These are phyloP conservation scores for Brachynemurus nebulosus DNA, from an alignment of 2,888 invertebrate species.

Conservation along the genomic window DNA sequence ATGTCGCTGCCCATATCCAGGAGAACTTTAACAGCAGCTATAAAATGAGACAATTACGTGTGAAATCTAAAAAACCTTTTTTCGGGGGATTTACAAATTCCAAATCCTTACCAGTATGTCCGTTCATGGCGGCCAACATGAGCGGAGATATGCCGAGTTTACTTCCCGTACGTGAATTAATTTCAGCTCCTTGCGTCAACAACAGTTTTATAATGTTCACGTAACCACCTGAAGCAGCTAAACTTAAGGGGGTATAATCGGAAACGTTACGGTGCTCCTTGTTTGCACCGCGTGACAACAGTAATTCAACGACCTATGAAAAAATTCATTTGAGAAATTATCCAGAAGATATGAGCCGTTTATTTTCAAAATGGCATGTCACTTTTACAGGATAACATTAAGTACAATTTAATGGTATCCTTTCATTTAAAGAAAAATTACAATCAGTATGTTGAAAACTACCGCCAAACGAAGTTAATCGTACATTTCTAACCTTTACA, in stretches of 20 bases:
- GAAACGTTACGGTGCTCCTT: conserved; percentile 98
- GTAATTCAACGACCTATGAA: conserved; percentile 66
- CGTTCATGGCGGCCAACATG: conserved; percentile 99
- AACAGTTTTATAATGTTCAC: conserved; percentile 95
- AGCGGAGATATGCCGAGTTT: conserved; percentile 97
- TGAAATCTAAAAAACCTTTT: no score
- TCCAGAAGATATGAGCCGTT: no score
- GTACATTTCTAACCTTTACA: no score
- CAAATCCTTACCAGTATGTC: conserved; percentile 48
- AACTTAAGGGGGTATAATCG: conserved; percentile 96
- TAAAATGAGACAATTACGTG: conserved; percentile 25
- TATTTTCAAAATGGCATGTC: no score
- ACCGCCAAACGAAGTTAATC: no score
- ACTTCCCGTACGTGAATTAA: conserved; percentile 93
- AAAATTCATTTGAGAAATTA: neutral
- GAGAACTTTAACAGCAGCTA: conserved; percentile 81
- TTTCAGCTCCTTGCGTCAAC: conserved; percentile 90
- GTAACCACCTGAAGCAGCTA: conserved; percentile 97
- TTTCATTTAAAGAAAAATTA: no score
- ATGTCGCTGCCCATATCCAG: conserved; percentile 98
- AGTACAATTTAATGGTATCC: no score
- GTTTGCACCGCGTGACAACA: conserved; percentile 81
- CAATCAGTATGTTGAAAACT: no score
- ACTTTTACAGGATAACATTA: no score
- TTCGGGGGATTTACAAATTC: neutral